These are phyloP conservation scores for Margaritifera margaritifera DNA, from an alignment of 2,888 invertebrate genomes.

Conservation along the genomic window DNA sequence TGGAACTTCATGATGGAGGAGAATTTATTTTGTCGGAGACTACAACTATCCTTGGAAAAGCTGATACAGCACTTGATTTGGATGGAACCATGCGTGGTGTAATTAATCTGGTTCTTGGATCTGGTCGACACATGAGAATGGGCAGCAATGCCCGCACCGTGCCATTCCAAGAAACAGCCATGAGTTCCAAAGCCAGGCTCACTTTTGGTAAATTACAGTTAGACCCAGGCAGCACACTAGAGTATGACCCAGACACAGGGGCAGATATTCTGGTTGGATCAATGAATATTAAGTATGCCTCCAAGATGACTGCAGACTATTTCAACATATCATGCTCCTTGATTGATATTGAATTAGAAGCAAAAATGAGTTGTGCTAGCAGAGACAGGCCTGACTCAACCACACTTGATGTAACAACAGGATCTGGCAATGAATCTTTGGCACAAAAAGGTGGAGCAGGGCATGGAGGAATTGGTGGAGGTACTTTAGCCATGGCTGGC, in stretches of 20 bases:
- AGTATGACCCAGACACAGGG: conserved; percentile 51
- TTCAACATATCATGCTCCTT: conserved; percentile 45
- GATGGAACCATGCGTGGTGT: conserved; percentile 54
- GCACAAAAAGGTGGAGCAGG: conserved; percentile 55
- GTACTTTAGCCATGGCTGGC: conserved; percentile 23
- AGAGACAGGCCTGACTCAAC: conserved; percentile 34
- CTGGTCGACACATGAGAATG: conserved; percentile 48
- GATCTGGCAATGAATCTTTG: conserved; percentile 37
- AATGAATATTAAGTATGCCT: conserved; percentile 48
- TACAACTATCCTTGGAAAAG: conserved; percentile 51
- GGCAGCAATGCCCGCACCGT: conserved; percentile 54
- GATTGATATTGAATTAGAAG: conserved; percentile 50
- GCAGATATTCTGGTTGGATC: conserved; percentile 47
- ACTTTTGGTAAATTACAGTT: conserved; percentile 55
- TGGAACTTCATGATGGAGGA: conserved; percentile 59
- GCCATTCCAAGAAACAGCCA: conserved; percentile 38
- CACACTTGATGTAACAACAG: conserved; percentile 36
- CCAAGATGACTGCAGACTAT: conserved; percentile 49
- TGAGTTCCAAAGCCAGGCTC: conserved; percentile 34
- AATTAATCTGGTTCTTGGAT: conserved; percentile 45
- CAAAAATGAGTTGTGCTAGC: conserved; percentile 47
- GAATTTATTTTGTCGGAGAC: conserved; percentile 59
- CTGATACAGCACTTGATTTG: conserved; percentile 50
- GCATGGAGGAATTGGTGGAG: conserved; percentile 42
- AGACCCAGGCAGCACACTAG: conserved; percentile 51